Evolutionary conservation across 2,888 invertebrate species (phyloP).

Genomic region (Embidobia sp.): DNA sequence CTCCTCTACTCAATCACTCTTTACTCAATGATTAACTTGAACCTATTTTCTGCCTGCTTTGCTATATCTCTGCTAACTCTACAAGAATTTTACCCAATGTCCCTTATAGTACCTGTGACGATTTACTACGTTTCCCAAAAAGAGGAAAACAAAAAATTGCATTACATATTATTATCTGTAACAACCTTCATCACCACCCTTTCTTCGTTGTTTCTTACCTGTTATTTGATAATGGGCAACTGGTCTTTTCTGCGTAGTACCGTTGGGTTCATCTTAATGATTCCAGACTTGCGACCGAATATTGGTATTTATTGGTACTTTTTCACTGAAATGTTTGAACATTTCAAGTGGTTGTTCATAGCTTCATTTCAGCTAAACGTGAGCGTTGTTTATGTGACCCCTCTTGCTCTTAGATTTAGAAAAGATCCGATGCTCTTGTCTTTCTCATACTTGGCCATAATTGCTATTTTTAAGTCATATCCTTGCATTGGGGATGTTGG

Average conservation of each 20-base stretch:
- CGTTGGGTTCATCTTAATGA: conserved; percentile 88
- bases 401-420: conserved; percentile 90
- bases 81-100: conserved; percentile 91
- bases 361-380: conserved; percentile 99
- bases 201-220: conserved; percentile 84
- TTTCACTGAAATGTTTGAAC: conserved; percentile 99
- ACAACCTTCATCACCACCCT: conserved; percentile 83
- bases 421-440: conserved; percentile 91
- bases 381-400: conserved; percentile 93
- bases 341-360: conserved; percentile 96
- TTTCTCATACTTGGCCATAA: conserved; percentile 90
- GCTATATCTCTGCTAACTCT: conserved; percentile 90
- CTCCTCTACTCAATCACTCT: conserved; percentile 89
- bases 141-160: conserved; percentile 82
- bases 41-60: conserved; percentile 84
- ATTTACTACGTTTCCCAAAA: conserved; percentile 86
- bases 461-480: conserved; percentile 97
- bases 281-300: conserved; percentile 97
- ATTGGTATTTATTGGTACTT: conserved; percentile 99
- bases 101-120: conserved; percentile 91
- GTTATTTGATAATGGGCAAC: conserved; percentile 85
- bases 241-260: conserved; percentile 81
- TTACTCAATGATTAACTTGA: conserved; percentile 86
- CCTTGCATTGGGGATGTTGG: conserved; percentile 98
- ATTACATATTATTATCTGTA: conserved; percentile 82